Percentiles rank a stretch among this genome's conserved stretches.
These are phyloP conservation scores for Cyclopterus lumpus DNA, from an alignment of 2,797 vertebrate genomes.

Conservation along the genomic window DNA sequence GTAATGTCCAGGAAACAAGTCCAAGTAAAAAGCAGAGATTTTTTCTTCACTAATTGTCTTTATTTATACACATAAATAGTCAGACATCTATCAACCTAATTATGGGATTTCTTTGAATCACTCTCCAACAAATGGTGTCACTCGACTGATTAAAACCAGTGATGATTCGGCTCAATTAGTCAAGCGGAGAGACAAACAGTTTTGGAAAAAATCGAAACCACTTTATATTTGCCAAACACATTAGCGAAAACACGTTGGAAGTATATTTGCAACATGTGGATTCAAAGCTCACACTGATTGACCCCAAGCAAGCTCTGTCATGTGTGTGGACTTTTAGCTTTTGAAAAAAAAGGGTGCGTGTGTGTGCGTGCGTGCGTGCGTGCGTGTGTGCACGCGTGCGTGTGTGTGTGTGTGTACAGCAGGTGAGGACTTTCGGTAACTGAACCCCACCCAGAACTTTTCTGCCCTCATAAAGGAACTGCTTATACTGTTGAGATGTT, in stretches of 20 bases:
- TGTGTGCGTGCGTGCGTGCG: constrained; percentile 3
- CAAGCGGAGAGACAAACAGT: constrained; percentile 11
- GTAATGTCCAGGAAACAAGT: constrained; percentile 33
- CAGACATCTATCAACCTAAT: background rate
- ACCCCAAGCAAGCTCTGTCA: constrained; percentile 44
- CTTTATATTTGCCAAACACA: constrained; percentile 6
- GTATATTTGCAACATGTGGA: background rate
- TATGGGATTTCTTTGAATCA: constrained; percentile 1
- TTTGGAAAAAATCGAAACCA: background rate
- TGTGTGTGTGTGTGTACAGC: constrained; percentile 19
- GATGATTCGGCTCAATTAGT: constrained; percentile 29
- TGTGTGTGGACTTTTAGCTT: constrained; percentile 16
- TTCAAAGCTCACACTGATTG: constrained; percentile 16
- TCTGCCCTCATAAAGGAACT: constrained; percentile 38
- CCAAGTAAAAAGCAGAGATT: constrained; percentile 5
- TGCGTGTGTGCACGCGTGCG: constrained; percentile 22
- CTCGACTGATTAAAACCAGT: constrained; percentile 27
- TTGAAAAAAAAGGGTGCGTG: constrained; percentile 12
- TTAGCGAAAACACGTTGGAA: background rate
- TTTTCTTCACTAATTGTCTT: background rate
- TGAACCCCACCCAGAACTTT: constrained; percentile 43
- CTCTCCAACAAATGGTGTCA: constrained; percentile 1
- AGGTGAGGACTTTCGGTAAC: constrained; percentile 46
- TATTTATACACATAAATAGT: constrained; percentile 14
- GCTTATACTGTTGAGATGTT: constrained; percentile 9